These are phyloP conservation scores for Catonia carolina DNA, from an alignment of 2,888 invertebrate genomes.

Conservation along the genomic window DNA sequence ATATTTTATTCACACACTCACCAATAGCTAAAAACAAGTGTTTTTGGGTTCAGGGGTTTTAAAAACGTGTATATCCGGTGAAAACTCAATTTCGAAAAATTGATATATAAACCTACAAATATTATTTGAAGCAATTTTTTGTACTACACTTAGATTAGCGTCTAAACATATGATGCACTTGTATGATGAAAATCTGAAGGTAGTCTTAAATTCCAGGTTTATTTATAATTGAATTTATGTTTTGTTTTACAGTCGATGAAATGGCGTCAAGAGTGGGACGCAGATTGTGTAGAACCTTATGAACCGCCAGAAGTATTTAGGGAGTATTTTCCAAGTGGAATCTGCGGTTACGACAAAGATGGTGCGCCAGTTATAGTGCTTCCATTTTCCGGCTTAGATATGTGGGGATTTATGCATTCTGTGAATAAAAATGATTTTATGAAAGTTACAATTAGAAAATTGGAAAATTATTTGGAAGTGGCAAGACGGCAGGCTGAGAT, in stretches of 20 bases:
- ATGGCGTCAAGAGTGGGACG: conserved; percentile 70
- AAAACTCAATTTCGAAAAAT: too few relatives aligned
- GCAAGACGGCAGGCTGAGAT: conserved; percentile 55
- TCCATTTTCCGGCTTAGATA: conserved; percentile 73
- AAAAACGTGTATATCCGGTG: too few relatives aligned
- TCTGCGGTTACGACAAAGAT: conserved; percentile 73
- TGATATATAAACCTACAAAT: too few relatives aligned
- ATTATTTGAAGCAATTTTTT: too few relatives aligned
- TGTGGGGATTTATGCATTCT: conserved; percentile 72
- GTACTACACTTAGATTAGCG: too few relatives aligned
- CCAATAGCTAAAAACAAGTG: too few relatives aligned
- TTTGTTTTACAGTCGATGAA: conserved; percentile 53
- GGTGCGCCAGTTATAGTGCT: conserved; percentile 78
- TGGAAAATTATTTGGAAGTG: conserved; percentile 58
- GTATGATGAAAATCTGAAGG: too few relatives aligned
- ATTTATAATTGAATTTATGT: not conserved
- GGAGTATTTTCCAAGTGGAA: conserved; percentile 71
- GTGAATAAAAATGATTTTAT: conserved; percentile 65
- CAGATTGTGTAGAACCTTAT: conserved; percentile 64
- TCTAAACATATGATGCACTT: too few relatives aligned
- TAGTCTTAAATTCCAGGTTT: too few relatives aligned
- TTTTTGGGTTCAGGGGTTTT: too few relatives aligned
- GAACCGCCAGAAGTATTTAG: conserved; percentile 60
- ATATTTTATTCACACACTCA: too few relatives aligned
- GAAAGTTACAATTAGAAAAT: conserved; percentile 52